Evolutionary conservation across 2,888 invertebrate species (phyloP).

Genomic region (Spialia ferax): DNA sequence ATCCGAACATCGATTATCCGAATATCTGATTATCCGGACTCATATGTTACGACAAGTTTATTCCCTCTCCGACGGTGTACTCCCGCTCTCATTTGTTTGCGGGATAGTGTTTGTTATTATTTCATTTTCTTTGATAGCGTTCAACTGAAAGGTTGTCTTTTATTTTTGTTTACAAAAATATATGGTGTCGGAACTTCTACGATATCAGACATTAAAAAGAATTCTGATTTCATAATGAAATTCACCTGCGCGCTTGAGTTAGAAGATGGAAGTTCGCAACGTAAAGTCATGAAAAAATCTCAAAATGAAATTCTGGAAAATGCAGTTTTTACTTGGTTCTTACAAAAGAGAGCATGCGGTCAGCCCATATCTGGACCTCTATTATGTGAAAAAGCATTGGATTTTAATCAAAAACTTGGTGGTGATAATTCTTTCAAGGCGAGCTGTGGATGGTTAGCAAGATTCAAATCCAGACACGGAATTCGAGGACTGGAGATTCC

Average conservation of each 20-base stretch:
- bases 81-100: slow-evolving; percentile 5
- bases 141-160: not conserved
- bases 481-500: no score
- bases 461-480: no score
- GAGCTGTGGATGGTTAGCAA: no score
- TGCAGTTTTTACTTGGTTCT: slow-evolving; percentile 50
- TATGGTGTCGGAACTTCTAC: no score
- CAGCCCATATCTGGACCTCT: slow-evolving; percentile 48
- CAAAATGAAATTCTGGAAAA: slow-evolving; percentile 51
- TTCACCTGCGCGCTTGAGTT: slow-evolving; percentile 32
- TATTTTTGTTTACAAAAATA: not conserved
- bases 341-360: slow-evolving; percentile 50
- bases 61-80: slow-evolving; percentile 5
- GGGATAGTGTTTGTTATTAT: slow-evolving; percentile 5
- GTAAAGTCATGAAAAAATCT: slow-evolving; percentile 50
- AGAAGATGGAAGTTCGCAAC: slow-evolving; percentile 49
- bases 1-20: slow-evolving; percentile 42
- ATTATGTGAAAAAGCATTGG: no score
- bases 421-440: no score
- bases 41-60: slow-evolving; percentile 8
- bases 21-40: not conserved
- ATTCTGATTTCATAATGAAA: not conserved
- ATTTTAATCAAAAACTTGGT: no score
- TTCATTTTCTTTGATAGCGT: slow-evolving; percentile 2
- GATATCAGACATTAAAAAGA: no score